phyloP scores from a whole-genome alignment of 2,888 invertebrate species.

The Microctonus brassicae region DNA sequence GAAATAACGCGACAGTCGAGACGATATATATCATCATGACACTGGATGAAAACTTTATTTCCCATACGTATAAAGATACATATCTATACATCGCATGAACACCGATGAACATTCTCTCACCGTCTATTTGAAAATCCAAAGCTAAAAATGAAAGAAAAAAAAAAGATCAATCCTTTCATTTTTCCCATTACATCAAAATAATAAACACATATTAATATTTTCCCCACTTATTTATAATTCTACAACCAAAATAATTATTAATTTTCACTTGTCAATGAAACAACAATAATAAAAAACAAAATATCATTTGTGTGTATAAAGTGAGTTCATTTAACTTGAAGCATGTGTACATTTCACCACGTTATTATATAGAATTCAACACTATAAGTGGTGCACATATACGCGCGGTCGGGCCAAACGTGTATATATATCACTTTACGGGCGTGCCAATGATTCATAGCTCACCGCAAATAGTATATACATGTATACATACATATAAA shows the following conservation, averaged over 20 bases:
- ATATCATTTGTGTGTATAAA: not conserved
- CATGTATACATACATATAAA: constrained; percentile 6
- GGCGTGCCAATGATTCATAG: constrained; percentile 58
- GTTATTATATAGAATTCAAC: constrained; percentile 1
- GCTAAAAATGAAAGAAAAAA: too few relatives aligned
- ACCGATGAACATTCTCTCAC: not conserved
- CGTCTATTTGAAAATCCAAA: not conserved
- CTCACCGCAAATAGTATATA: constrained; percentile 23
- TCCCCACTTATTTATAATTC: too few relatives aligned
- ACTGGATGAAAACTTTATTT: constrained; percentile 33
- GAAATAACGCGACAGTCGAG: constrained; percentile 19
- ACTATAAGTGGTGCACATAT: constrained; percentile 19
- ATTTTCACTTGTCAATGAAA: too few relatives aligned
- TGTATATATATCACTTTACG: constrained; percentile 62
- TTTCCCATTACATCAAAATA: too few relatives aligned
- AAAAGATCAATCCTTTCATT: too few relatives aligned
- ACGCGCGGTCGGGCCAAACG: constrained; percentile 25
- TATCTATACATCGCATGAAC: not conserved
- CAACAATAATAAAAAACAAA: too few relatives aligned
- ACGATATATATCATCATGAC: not conserved
- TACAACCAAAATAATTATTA: too few relatives aligned
- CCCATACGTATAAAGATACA: constrained; percentile 12
- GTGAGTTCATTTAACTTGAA: not conserved
- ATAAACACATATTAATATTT: too few relatives aligned
- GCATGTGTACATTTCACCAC: not conserved